Percentiles rank a stretch among this genome's conserved stretches.
phyloP scores from a whole-genome alignment of 2,113 vertebrate species.

The Amphilophus citrinellus region DNA sequence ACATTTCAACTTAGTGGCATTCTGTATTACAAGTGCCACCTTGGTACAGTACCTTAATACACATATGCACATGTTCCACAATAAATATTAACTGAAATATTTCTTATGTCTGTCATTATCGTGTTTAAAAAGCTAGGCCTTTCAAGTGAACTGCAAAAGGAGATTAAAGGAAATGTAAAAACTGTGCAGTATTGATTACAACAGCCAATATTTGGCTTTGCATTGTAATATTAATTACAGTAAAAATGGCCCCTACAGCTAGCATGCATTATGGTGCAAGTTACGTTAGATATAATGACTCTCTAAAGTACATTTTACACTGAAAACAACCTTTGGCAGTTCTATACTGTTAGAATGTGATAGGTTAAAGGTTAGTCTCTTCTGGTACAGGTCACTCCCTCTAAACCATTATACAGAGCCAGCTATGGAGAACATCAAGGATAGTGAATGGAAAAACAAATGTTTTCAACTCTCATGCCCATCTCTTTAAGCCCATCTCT shows the following conservation, averaged over 20 bases:
- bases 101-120: not conserved
- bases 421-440: not conserved
- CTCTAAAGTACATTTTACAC: not conserved
- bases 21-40: not conserved
- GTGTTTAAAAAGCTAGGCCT: not conserved
- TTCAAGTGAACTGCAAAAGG: not conserved
- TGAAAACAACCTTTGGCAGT: not conserved
- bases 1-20: not conserved
- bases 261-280: not conserved
- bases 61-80: not conserved
- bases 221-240: not conserved
- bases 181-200: not conserved
- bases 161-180: not conserved
- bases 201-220: not conserved
- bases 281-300: not conserved
- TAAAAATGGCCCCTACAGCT: not conserved
- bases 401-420: not conserved
- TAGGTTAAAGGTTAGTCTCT: not conserved
- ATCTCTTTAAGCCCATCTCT: not conserved
- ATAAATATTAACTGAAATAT: not conserved
- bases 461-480: slow-evolving; percentile 4
- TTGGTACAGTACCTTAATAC: not conserved
- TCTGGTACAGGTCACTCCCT: not conserved
- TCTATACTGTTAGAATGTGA: not conserved
- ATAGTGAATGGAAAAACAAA: not conserved